Base-by-base conservation (phyloP, 1,140 invertebrate genomes). In the Elysia chlorotica region DNA sequence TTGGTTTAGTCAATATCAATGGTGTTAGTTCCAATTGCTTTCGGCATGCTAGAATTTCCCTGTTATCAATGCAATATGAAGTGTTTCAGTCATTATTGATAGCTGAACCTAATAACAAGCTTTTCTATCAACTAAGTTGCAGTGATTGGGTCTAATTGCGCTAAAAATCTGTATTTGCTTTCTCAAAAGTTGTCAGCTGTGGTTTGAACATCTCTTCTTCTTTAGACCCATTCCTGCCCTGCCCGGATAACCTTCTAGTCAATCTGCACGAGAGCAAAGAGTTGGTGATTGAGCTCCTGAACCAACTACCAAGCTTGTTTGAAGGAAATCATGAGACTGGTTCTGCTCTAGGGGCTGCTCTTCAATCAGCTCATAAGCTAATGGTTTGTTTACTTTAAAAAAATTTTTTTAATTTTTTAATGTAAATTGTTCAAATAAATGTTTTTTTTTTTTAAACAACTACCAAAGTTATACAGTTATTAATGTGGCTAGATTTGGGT, bases 311-410 rank as follows among this genome's bases (percentile, higher is more conserved):
- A 0, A 89, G 88, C 35, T 90, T 94, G 73, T 96, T 94, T 88
- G 89, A 90, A 71, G 76, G 82, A 14, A 92, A 91, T 72, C 91
- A 91, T 74, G 94, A 95, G 73, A 92, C 91, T 6, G 92, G 92
- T 76, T 94, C 91, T 81, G 95, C 96, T 6, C 87, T 99, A 1
- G 98, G 98, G 1, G 92, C 96, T 33, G 97, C 96, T 1, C 88
- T 99, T 21, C 94, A 96, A 86, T 94, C 94, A 65, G 96, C 95
- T 28, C 93, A 93, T 78, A 97, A 98, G 90, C 89, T 99, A 74
- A 93, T 97, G 91, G 94, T 95, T 30, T 10, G 63, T 14, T 14
- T 59, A 6, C 10, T 28, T 23, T 63, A n/a, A 48, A 48, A 48
- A 10, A 48, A n/a, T 48, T 48, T n/a, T 14, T 48, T 48, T 14